Conservation (phyloP, 2,888 invertebrate species). For the Chesias legatella region DNA sequence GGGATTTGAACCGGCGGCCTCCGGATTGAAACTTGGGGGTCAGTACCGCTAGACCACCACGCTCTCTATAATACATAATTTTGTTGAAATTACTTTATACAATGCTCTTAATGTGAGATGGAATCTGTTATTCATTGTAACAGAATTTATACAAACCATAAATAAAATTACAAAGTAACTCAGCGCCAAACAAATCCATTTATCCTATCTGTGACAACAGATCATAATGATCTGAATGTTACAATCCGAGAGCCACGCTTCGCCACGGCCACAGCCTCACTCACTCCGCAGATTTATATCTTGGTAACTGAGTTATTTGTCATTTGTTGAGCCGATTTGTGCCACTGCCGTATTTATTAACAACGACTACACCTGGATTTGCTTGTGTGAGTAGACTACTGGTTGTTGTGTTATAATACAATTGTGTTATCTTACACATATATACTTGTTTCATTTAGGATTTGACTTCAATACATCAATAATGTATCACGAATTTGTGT, state of each 20-base stretch:
- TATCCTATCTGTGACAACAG: conserved; percentile 16
- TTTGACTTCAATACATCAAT: no score
- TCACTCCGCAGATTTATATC: conserved; percentile 38
- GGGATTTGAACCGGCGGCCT: no score
- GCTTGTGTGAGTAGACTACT: neutral
- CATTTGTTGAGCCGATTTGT: conserved; percentile 25
- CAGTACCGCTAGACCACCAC: no score
- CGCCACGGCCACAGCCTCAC: conserved; percentile 12
- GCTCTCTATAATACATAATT: no score
- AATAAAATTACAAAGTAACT: conserved; percentile 8
- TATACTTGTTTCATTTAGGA: no score
- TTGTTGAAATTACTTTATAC: conserved; percentile 2
- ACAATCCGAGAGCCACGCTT: conserved; percentile 31
- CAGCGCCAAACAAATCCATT: conserved; percentile 11
- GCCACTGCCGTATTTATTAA: conserved; percentile 9
- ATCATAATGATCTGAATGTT: conserved; percentile 22
- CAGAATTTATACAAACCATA: neutral
- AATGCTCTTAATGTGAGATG: no score
- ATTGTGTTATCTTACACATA: no score
- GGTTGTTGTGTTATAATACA: no score
- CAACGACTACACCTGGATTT: neutral
- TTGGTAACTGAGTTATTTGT: conserved; percentile 33
- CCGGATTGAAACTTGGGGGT: no score
- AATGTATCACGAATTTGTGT: no score
- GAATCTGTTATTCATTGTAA: no score